Conservation (phyloP, 2,797 vertebrate species). For the Enteromius argenteus region DNA sequence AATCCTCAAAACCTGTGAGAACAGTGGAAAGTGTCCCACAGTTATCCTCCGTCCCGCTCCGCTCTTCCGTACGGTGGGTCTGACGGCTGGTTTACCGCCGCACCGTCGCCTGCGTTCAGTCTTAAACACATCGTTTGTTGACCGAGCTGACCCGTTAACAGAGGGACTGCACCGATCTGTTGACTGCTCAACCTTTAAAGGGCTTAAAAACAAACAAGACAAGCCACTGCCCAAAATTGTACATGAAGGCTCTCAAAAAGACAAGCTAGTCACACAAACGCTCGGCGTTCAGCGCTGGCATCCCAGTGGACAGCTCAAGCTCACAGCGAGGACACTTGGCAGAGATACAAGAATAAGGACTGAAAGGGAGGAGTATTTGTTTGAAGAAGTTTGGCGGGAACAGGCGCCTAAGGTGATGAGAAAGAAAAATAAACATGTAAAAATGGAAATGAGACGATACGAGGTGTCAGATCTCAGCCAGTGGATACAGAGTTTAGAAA, state of each 20-base stretch:
- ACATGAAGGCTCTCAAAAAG: neutral
- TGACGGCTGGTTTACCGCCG: conserved; percentile 58
- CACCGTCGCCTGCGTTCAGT: conserved; percentile 67
- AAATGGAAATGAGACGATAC: neutral
- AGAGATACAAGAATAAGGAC: conserved; percentile 15
- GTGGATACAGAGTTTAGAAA: conserved; percentile 65
- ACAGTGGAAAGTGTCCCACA: neutral
- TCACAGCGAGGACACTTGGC: conserved; percentile 18
- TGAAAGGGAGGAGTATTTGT: conserved; percentile 2
- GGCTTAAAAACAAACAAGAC: neutral
- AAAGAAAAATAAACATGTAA: conserved; percentile 15
- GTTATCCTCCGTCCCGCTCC: conserved; percentile 61
- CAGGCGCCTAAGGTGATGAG: neutral
- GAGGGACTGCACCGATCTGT: neutral
- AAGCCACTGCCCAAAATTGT: neutral
- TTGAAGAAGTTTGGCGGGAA: conserved; percentile 1
- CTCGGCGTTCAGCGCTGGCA: conserved; percentile 4
- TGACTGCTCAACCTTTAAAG: neutral
- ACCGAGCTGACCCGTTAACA: neutral
- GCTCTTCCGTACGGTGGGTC: conserved; percentile 65
- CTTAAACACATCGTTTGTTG: conserved; percentile 53
- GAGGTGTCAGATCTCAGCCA: conserved; percentile 56
- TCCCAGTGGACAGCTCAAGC: conserved; percentile 29
- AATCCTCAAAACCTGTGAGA: neutral
- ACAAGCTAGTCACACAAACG: conserved; percentile 3